phyloP scores from a whole-genome alignment of 2,888 invertebrate genomes.

The Herminia tarsipennalis region DNA sequence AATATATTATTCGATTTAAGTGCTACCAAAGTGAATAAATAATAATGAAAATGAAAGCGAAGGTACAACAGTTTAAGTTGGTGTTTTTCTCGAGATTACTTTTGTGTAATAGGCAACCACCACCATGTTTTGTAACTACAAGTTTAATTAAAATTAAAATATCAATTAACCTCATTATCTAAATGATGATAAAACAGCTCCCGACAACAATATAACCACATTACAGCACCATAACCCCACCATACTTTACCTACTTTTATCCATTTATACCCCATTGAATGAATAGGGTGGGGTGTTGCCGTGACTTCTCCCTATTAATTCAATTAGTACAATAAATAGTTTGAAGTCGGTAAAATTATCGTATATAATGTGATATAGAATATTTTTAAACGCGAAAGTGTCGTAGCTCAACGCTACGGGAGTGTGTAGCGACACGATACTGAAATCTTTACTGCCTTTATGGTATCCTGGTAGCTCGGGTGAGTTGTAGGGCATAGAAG shows the following conservation, averaged over 20 bases:
- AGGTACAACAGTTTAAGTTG: too few species aligned
- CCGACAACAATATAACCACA: constrained; percentile 30
- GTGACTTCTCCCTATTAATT: constrained; percentile 76
- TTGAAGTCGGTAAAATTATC: constrained; percentile 72
- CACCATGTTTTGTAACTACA: not conserved
- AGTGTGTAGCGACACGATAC: constrained; percentile 58
- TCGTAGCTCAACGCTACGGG: constrained; percentile 54
- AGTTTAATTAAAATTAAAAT: constrained; percentile 15
- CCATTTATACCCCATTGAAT: constrained; percentile 21
- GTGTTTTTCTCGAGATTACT: not conserved
- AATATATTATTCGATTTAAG: constrained; percentile 7
- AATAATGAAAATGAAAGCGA: too few species aligned
- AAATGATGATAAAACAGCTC: constrained; percentile 30
- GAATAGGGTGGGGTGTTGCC: constrained; percentile 45
- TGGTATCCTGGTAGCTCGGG: constrained; percentile 3
- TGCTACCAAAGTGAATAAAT: constrained; percentile 14
- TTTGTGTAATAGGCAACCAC: not conserved
- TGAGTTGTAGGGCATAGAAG: constrained; percentile 1
- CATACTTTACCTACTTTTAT: constrained; percentile 7
- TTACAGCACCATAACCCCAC: constrained; percentile 9
- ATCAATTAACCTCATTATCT: constrained; percentile 35
- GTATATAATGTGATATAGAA: constrained; percentile 79
- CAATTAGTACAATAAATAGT: constrained; percentile 81
- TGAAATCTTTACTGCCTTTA: constrained; percentile 30
- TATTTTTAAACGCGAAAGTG: constrained; percentile 75